A percentile compares a stretch with the other conserved stretches of the same genome.
Evolutionary conservation across 2,113 vertebrate genomes (phyloP).

Genomic region (Chaetura pelagica): DNA sequence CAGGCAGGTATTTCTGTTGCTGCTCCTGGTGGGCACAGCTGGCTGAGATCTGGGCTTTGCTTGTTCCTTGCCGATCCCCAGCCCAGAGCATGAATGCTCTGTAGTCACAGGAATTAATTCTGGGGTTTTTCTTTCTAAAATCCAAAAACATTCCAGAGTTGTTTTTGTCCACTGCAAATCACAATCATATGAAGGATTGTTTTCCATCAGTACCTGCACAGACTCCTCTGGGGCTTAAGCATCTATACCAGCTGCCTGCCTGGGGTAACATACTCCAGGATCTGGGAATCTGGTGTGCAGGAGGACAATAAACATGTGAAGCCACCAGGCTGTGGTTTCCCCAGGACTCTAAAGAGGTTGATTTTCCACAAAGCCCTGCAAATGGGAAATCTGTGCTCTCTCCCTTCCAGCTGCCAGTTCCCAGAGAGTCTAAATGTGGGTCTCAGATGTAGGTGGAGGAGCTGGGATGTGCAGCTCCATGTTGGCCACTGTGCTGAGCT

Average conservation of each 20-base stretch:
- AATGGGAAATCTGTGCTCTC: background rate
- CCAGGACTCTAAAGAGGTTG: conserved; percentile 5
- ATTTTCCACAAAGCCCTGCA: background rate
- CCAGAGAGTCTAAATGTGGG: background rate
- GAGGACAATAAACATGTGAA: conserved; percentile 16
- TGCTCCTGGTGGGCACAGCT: background rate
- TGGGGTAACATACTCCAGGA: background rate
- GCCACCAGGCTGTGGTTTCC: background rate
- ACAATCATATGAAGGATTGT: background rate
- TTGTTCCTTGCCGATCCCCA: accelerated
- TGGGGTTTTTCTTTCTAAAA: background rate
- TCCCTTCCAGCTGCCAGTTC: conserved; percentile 2
- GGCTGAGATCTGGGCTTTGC: accelerated
- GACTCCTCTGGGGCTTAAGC: background rate
- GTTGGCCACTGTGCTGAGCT: background rate
- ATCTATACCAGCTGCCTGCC: background rate
- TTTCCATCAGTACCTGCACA: background rate
- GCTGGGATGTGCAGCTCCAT: background rate
- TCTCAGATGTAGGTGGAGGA: background rate
- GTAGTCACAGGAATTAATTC: background rate
- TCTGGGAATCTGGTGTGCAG: background rate
- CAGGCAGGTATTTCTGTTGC: accelerated
- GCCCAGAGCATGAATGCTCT: accelerated
- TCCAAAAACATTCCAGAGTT: background rate
- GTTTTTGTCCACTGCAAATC: background rate